Conservation (phyloP, 2,888 invertebrate genomes). For the Eumacrocentrus americanus region DNA sequence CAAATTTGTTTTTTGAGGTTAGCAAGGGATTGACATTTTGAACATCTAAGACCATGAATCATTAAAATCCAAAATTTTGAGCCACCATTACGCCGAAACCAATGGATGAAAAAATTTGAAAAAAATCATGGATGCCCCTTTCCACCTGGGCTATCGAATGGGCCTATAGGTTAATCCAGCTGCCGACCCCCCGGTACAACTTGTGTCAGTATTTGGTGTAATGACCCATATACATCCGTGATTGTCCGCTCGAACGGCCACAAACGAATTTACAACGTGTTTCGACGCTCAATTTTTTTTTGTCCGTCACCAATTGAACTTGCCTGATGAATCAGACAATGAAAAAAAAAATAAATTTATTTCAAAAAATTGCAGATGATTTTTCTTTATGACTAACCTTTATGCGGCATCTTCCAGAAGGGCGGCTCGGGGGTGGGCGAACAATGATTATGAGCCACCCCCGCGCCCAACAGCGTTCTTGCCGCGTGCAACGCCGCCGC, state of each 20-base stretch:
- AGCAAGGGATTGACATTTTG: too few relatives aligned
- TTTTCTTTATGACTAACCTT: conserved; percentile 67
- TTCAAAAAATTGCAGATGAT: conserved; percentile 6
- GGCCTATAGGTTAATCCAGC: too few relatives aligned
- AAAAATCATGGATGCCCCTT: too few relatives aligned
- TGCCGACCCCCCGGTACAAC: too few relatives aligned
- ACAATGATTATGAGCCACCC: conserved; percentile 69
- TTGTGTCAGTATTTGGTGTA: too few relatives aligned
- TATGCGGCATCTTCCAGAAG: conserved; percentile 88
- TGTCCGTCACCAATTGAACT: too few relatives aligned
- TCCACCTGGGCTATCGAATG: too few relatives aligned
- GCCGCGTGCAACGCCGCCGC: conserved; percentile 63
- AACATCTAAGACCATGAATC: too few relatives aligned
- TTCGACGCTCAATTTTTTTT: too few relatives aligned
- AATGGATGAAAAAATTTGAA: background rate
- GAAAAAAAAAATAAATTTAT: background rate
- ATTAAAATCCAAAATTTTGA: too few relatives aligned
- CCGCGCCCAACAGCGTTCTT: conserved; percentile 65
- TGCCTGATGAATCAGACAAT: background rate
- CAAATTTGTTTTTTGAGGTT: background rate
- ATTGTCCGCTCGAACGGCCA: conserved; percentile 4
- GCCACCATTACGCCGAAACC: too few relatives aligned
- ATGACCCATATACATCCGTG: conserved; percentile 8
- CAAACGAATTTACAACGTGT: conserved; percentile 8
- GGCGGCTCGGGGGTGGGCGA: conserved; percentile 78